Conservation (phyloP, 2,888 invertebrate genomes). For the Thysanoteuthis rhombus region DNA sequence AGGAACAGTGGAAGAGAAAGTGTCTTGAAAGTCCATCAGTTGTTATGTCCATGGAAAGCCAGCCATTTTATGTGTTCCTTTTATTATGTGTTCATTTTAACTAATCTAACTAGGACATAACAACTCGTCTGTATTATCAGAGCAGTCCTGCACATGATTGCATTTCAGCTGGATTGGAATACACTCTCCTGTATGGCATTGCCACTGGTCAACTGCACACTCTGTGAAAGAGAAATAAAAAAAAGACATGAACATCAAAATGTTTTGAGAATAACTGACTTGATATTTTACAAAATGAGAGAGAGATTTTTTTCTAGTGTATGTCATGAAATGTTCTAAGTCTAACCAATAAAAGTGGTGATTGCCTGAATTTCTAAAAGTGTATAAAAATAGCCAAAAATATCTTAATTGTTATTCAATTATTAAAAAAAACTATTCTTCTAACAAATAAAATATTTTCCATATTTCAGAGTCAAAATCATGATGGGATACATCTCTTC, state of each 20-base stretch:
- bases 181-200: not conserved
- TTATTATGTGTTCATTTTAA: not conserved
- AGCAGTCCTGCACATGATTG: not conserved
- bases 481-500: too few species aligned
- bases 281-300: too few species aligned
- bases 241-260: not conserved
- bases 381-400: too few species aligned
- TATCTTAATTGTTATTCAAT: too few species aligned
- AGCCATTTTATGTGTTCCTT: not conserved
- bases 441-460: too few species aligned
- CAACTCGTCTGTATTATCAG: not conserved
- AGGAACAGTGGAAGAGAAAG: not conserved
- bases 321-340: too few species aligned
- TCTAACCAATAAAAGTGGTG: too few species aligned
- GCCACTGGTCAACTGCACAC: not conserved
- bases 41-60: not conserved
- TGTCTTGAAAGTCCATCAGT: not conserved
- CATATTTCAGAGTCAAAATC: too few species aligned
- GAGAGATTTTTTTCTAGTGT: too few species aligned
- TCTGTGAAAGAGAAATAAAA: slow-evolving; percentile 18
- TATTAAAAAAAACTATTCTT: too few species aligned
- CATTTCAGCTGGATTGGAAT: not conserved
- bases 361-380: too few species aligned
- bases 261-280: not conserved
- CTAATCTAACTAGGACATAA: not conserved